Evolutionary conservation across 2,113 vertebrate genomes (phyloP).

Genomic region (Pithys albifrons): DNA sequence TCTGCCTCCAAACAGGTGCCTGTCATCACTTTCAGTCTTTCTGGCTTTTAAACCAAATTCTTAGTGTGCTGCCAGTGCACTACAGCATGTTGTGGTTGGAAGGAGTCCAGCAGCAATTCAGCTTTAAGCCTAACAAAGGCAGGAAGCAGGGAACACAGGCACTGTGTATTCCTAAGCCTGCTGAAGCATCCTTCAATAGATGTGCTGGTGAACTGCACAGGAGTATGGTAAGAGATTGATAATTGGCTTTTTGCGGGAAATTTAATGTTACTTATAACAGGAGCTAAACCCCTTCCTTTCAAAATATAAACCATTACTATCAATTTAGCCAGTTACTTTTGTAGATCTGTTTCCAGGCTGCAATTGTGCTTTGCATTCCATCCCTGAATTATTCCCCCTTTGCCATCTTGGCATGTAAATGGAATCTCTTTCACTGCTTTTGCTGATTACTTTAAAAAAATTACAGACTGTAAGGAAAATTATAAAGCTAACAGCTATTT

Average conservation of each 20-base stretch:
- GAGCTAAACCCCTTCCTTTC: background rate
- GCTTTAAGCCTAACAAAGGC: conserved; percentile 24
- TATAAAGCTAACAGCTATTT: background rate
- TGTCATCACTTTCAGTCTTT: background rate
- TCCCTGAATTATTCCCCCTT: background rate
- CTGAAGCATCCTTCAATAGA: background rate
- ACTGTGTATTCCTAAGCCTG: background rate
- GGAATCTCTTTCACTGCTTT: background rate
- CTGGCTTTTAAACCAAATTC: background rate
- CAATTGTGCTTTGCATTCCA: background rate
- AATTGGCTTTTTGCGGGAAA: background rate
- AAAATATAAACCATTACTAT: background rate
- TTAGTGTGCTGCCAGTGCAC: background rate
- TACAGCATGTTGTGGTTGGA: background rate
- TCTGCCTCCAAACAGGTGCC: background rate
- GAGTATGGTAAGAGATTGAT: background rate
- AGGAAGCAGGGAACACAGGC: background rate
- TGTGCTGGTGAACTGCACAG: background rate
- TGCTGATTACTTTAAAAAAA: conserved; percentile 22
- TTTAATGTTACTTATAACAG: background rate
- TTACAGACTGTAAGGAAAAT: background rate
- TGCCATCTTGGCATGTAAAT: background rate
- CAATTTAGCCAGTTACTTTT: background rate
- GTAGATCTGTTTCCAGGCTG: background rate
- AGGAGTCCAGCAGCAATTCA: background rate